Evolutionary conservation across 2,113 vertebrate species (phyloP).

Genomic region (Ctenomys sociabilis): DNA sequence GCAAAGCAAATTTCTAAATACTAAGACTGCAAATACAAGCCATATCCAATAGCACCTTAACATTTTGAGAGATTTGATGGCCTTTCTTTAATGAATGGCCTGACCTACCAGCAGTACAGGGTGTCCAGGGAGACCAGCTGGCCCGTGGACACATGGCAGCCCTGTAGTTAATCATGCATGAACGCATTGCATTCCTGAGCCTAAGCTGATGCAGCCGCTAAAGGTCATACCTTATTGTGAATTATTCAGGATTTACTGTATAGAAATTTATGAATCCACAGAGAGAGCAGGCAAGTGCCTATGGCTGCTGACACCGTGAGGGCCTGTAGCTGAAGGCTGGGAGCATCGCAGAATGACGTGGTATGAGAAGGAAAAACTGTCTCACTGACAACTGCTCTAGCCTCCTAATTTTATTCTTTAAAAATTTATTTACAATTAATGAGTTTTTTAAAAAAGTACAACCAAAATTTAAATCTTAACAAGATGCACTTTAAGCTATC

Average conservation of each 20-base stretch:
- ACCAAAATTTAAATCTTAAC: conserved; percentile 76
- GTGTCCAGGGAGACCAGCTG: neutral
- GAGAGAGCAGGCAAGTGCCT: neutral
- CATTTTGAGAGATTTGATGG: neutral
- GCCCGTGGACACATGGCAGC: too few relatives aligned
- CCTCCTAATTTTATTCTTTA: conserved; percentile 64
- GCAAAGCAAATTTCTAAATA: neutral
- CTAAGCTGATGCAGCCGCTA: neutral
- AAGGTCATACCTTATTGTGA: neutral
- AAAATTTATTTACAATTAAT: conserved; percentile 84
- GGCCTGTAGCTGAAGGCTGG: neutral
- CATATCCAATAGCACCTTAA: neutral
- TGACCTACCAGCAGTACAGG: neutral
- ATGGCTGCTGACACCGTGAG: neutral
- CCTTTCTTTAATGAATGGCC: neutral
- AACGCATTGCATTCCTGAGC: neutral
- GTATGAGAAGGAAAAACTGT: too few relatives aligned
- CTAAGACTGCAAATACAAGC: neutral
- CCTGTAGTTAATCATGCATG: neutral
- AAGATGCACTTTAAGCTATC: conserved; percentile 77
- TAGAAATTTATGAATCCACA: neutral
- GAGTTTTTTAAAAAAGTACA: conserved; percentile 80
- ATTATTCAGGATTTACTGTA: neutral
- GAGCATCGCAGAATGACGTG: neutral
- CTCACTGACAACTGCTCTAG: neutral